A percentile compares a stretch with the other conserved stretches of the same genome.
Evolutionary conservation across 2,113 vertebrate species (phyloP).

Genomic region (Procavia capensis): DNA sequence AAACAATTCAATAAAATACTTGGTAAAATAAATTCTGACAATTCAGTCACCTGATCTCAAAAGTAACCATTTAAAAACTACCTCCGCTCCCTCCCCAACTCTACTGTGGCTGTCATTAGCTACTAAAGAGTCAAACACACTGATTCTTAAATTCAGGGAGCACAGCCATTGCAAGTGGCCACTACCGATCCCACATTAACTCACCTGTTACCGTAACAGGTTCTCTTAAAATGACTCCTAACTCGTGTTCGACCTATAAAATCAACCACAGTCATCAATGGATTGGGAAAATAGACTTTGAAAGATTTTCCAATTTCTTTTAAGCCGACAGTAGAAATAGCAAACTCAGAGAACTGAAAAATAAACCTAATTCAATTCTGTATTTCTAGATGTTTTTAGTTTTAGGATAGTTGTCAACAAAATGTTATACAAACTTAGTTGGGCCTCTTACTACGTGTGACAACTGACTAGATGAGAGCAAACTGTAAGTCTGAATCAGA

Average conservation of each 20-base stretch:
- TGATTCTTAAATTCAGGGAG: not conserved
- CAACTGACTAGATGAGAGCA: not conserved
- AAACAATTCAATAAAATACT: not conserved
- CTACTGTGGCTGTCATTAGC: not conserved
- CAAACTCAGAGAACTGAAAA: not conserved
- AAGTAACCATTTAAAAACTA: not conserved
- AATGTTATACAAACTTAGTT: not conserved
- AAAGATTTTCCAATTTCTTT: conserved; percentile 53
- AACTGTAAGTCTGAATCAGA: not conserved
- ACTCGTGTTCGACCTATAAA: conserved; percentile 78
- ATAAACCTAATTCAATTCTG: not conserved
- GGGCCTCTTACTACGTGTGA: not conserved
- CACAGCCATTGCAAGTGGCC: conserved; percentile 9
- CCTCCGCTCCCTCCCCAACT: not conserved
- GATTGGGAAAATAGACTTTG: not conserved
- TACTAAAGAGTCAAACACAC: not conserved
- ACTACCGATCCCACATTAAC: conserved; percentile 52
- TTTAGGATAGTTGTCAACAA: conserved; percentile 1
- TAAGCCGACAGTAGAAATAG: conserved; percentile 54
- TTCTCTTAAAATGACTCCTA: conserved; percentile 70
- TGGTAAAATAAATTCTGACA: not conserved
- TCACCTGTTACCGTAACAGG: conserved; percentile 83
- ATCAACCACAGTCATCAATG: not conserved
- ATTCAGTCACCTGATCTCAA: not conserved
- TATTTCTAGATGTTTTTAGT: not conserved